A percentile compares a stretch with the other conserved stretches of the same genome.
phyloP scores from a whole-genome alignment of 2,113 vertebrate genomes.

The Burhinus bistriatus region DNA sequence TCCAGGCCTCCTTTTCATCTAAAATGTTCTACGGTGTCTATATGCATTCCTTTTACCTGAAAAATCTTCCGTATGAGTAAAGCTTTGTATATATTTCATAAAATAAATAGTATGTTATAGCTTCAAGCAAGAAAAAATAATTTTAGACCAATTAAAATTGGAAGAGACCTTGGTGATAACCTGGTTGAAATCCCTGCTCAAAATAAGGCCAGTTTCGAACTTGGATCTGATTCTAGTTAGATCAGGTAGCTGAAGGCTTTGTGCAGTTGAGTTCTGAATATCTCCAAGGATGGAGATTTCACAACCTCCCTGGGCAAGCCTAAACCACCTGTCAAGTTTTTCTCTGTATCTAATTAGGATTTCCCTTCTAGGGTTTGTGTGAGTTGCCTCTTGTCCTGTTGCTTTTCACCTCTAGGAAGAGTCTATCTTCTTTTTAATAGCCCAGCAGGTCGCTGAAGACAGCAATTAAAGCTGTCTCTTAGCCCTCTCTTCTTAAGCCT shows the following conservation, averaged over 20 bases:
- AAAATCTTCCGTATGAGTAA: background rate
- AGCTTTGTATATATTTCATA: background rate
- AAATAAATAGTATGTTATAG: background rate
- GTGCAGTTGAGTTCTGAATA: background rate
- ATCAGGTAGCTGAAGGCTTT: background rate
- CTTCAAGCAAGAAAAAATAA: background rate
- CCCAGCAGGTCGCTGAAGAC: background rate
- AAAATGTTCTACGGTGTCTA: background rate
- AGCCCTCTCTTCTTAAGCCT: background rate
- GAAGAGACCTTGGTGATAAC: background rate
- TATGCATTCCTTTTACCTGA: background rate
- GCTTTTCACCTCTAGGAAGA: background rate
- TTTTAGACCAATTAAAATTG: background rate
- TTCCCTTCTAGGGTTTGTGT: background rate
- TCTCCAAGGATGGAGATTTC: background rate
- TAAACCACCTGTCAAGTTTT: background rate
- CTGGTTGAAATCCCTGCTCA: background rate
- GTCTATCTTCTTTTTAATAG: background rate
- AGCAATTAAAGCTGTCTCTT: background rate
- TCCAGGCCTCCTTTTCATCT: background rate
- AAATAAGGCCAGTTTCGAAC: background rate
- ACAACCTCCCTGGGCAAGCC: background rate
- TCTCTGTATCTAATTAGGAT: background rate
- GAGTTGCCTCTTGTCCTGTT: background rate
- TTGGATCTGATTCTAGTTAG: background rate